These are phyloP conservation scores for Fundulus diaphanus DNA, from an alignment of 2,797 vertebrate genomes.

Conservation along the genomic window DNA sequence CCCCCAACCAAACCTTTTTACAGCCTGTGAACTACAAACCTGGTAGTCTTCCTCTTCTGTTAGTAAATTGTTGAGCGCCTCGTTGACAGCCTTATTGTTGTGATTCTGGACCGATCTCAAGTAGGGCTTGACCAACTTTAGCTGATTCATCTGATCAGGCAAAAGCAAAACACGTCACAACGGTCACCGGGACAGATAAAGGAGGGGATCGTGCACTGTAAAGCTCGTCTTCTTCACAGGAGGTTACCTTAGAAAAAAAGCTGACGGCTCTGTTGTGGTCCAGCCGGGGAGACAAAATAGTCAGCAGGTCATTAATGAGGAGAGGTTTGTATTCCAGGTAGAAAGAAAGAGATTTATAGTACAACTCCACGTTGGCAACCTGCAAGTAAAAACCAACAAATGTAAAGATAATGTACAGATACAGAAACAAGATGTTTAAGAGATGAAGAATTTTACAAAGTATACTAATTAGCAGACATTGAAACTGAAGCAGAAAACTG, in stretches of 20 bases:
- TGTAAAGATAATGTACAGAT: not conserved
- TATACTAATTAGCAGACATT: not conserved
- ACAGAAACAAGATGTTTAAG: not conserved
- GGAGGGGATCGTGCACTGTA: fast-evolving
- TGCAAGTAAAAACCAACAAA: slow-evolving; percentile 40
- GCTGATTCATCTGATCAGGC: slow-evolving; percentile 82
- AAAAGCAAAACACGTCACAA: slow-evolving; percentile 18
- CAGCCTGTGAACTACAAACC: slow-evolving; percentile 66
- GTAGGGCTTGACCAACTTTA: slow-evolving; percentile 91
- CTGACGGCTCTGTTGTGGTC: slow-evolving; percentile 90
- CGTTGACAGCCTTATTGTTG: slow-evolving; percentile 92
- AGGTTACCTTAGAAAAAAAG: slow-evolving; percentile 88
- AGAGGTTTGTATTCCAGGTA: slow-evolving; percentile 92
- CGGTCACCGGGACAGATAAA: not conserved
- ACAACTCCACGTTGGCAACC: slow-evolving; percentile 93
- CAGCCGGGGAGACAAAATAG: slow-evolving; percentile 88
- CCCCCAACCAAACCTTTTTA: not conserved
- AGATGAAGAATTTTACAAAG: no score
- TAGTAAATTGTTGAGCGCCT: slow-evolving; percentile 91
- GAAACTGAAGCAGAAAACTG: not conserved
- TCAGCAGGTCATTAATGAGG: slow-evolving; percentile 89
- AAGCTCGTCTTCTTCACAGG: not conserved
- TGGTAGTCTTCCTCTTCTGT: slow-evolving; percentile 94
- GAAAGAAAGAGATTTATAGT: slow-evolving; percentile 91
- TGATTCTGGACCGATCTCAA: slow-evolving; percentile 92